Conservation (phyloP, 53 echinoderm and acorn worm species). For the Echinarachnius parma region DNA sequence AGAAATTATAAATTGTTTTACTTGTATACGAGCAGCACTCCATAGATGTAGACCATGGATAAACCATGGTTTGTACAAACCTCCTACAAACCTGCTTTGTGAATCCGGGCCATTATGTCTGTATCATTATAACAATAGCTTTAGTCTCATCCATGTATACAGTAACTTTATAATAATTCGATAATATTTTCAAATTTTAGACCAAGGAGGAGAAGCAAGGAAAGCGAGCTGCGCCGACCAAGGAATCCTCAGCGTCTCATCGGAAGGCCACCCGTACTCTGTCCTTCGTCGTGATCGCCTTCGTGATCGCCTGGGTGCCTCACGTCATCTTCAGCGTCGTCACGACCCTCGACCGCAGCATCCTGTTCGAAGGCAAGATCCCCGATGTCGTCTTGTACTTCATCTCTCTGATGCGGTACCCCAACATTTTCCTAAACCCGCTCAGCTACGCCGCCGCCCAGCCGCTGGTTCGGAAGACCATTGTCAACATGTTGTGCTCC, state of each 20-base stretch:
- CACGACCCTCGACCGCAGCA: background rate
- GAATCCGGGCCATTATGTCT: too few species aligned
- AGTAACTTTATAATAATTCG: too few species aligned
- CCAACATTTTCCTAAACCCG: constrained; percentile 35
- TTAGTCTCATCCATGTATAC: too few species aligned
- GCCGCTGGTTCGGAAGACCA: constrained; percentile 8
- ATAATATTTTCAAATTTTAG: too few species aligned
- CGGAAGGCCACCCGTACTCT: constrained; percentile 20
- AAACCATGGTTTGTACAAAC: too few species aligned
- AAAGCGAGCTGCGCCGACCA: too few species aligned
- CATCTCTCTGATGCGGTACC: constrained; percentile 16
- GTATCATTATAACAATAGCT: too few species aligned
- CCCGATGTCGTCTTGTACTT: background rate
- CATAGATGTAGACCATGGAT: too few species aligned
- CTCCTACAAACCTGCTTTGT: too few species aligned
- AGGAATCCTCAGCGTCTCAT: background rate
- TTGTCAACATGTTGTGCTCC: background rate
- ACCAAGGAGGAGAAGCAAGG: too few species aligned
- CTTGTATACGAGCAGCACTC: too few species aligned
- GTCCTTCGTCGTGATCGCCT: constrained; percentile 20
- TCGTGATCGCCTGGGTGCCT: constrained; percentile 25
- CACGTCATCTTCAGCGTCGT: constrained; percentile 32
- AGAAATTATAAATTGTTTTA: too few species aligned
- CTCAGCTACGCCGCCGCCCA: constrained; percentile 22
- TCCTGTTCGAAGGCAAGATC: constrained; percentile 19